Evolutionary conservation across 2,113 vertebrate genomes (phyloP).

Genomic region (Ellobius talpinus): DNA sequence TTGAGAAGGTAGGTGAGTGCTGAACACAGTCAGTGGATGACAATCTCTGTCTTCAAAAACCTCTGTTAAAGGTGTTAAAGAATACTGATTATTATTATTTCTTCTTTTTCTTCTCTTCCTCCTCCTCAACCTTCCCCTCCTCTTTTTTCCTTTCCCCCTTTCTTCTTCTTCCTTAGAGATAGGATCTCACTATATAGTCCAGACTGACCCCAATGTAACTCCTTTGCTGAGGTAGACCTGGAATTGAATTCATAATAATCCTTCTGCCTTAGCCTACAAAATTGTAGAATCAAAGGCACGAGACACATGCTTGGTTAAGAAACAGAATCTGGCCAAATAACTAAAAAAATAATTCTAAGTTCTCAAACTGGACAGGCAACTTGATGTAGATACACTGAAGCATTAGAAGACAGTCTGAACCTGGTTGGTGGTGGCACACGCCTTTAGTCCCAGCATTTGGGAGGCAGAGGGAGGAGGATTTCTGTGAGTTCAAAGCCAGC

Average conservation of each 20-base stretch:
- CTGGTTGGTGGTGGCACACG: too few species aligned
- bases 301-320: not conserved
- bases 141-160: not conserved
- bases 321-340: not conserved
- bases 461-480: too few species aligned
- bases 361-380: not conserved
- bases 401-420: not conserved
- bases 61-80: not conserved
- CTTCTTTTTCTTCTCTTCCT: not conserved
- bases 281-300: not conserved
- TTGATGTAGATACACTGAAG: not conserved
- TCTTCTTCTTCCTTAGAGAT: not conserved
- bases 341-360: not conserved
- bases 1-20: not conserved
- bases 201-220: not conserved
- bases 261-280: not conserved
- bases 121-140: not conserved
- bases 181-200: not conserved
- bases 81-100: not conserved
- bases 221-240: not conserved
- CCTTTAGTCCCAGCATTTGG: too few species aligned
- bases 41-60: not conserved
- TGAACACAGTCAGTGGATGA: not conserved
- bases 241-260: not conserved
- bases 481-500: too few species aligned